A percentile compares a stretch with the other conserved stretches of the same genome.
phyloP scores from a whole-genome alignment of 2,888 invertebrate genomes.

The Xestia sexstrigata region DNA sequence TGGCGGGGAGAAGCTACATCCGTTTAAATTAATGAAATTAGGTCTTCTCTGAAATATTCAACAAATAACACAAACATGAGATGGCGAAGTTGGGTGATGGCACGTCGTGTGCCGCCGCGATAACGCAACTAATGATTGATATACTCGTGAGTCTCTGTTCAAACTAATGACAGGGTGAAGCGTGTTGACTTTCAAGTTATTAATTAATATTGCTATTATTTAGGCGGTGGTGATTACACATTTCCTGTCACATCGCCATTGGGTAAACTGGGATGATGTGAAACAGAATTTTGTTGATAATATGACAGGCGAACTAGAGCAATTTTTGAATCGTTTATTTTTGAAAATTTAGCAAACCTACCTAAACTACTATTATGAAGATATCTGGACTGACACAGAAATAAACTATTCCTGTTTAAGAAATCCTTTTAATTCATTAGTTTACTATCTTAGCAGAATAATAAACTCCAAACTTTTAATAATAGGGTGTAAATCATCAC shows the following conservation, averaged over 20 bases:
- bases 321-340: neutral
- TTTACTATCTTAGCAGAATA: no score
- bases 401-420: neutral
- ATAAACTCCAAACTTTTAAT: no score
- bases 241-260: slow-evolving; percentile 64
- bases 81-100: slow-evolving; percentile 80
- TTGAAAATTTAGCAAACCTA: neutral
- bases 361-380: neutral
- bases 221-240: slow-evolving; percentile 78
- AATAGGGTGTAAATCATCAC: no score
- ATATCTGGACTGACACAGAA: neutral
- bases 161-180: slow-evolving; percentile 89
- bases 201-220: slow-evolving; percentile 90
- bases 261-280: slow-evolving; percentile 43
- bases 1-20: slow-evolving; percentile 65
- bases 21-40: slow-evolving; percentile 74
- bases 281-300: slow-evolving; percentile 33
- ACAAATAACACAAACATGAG: slow-evolving; percentile 80
- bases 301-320: neutral
- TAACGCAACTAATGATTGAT: slow-evolving; percentile 89
- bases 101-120: slow-evolving; percentile 83
- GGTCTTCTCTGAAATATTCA: slow-evolving; percentile 70
- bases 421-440: neutral
- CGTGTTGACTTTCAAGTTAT: slow-evolving; percentile 89
- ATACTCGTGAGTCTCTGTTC: slow-evolving; percentile 86